Percentiles rank a stretch among this genome's conserved stretches.
phyloP scores from a whole-genome alignment of 2,113 vertebrate genomes.

The Myanophis thanlyinensis region DNA sequence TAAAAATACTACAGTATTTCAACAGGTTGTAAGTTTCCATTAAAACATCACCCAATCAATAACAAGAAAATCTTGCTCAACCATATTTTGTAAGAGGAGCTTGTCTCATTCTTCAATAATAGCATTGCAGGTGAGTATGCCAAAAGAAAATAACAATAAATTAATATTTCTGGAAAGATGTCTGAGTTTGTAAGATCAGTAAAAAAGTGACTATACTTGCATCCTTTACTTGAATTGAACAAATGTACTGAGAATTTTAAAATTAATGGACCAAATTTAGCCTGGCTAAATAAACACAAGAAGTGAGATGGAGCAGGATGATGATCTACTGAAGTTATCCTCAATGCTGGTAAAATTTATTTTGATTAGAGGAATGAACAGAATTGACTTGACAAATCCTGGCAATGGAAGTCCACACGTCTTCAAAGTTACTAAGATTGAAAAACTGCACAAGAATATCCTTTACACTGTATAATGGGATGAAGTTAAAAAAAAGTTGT shows the following conservation, averaged over 20 bases:
- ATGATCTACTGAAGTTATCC: background rate
- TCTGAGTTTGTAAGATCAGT: background rate
- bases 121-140: background rate
- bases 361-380: background rate
- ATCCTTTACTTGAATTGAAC: background rate
- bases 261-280: background rate
- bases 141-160: background rate
- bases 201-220: background rate
- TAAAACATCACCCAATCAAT: background rate
- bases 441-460: background rate
- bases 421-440: background rate
- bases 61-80: background rate
- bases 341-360: background rate
- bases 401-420: background rate
- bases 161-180: background rate
- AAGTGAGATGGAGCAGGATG: background rate
- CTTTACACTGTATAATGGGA: background rate
- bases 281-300: background rate
- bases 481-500: background rate
- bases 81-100: background rate
- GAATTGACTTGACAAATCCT: background rate
- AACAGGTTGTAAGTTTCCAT: background rate
- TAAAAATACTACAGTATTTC: background rate
- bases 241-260: background rate
- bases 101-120: background rate